Conservation (phyloP, 2,888 invertebrate genomes). For the Epinotia demarniana region DNA sequence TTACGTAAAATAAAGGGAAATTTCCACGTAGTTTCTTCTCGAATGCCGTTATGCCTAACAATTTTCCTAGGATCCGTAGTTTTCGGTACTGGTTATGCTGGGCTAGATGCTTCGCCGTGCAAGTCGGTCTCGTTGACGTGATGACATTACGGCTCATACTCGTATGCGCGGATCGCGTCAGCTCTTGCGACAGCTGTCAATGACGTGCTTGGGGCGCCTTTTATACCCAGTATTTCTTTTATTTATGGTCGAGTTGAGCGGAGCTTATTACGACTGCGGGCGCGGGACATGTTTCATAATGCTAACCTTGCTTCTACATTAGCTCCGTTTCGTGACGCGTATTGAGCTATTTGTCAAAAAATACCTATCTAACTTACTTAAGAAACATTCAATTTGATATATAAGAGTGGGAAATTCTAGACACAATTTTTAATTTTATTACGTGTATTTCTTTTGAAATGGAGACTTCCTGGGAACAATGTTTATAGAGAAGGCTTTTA, state of each 20-base stretch:
- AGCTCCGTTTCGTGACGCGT: constrained; percentile 64
- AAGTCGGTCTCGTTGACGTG: constrained; percentile 55
- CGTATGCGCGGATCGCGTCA: constrained; percentile 60
- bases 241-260: constrained; percentile 79
- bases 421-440: constrained; percentile 19
- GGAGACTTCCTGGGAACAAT: not conserved
- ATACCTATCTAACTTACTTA: constrained; percentile 51
- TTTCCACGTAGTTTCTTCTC: constrained; percentile 43
- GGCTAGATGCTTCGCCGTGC: constrained; percentile 48
- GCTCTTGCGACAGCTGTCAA: constrained; percentile 71
- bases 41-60: constrained; percentile 50
- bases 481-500: not conserved
- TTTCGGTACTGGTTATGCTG: constrained; percentile 20
- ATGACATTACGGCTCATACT: constrained; percentile 63
- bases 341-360: constrained; percentile 68
- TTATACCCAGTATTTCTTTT: constrained; percentile 73
- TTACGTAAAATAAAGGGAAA: constrained; percentile 44
- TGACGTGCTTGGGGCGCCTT: constrained; percentile 73
- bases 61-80: constrained; percentile 53
- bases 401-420: constrained; percentile 23
- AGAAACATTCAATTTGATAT: constrained; percentile 34
- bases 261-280: constrained; percentile 75
- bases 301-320: constrained; percentile 65
- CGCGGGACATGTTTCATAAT: constrained; percentile 72
- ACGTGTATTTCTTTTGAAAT: not conserved